phyloP scores from a whole-genome alignment of 2,113 vertebrate genomes.

The Thunnus maccoyii region DNA sequence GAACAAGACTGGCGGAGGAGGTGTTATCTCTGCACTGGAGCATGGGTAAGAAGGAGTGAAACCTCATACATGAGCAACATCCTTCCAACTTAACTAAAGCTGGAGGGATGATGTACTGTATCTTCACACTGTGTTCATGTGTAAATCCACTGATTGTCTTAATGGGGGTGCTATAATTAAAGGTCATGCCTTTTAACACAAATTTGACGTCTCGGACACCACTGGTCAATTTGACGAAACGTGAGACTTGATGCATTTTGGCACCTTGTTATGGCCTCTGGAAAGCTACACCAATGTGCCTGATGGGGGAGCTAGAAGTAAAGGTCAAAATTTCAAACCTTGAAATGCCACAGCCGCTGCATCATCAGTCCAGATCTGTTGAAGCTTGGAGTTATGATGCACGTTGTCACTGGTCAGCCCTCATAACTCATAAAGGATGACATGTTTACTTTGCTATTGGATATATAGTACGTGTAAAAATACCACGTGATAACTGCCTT shows the following conservation, averaged over 20 bases:
- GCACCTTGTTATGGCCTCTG: conserved; percentile 45
- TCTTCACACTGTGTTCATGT: conserved; percentile 23
- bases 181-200: conserved; percentile 59
- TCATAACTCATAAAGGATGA: background rate
- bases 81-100: conserved; percentile 18
- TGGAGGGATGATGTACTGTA: background rate
- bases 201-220: conserved; percentile 15
- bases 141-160: conserved; percentile 16
- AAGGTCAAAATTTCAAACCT: conserved; percentile 47
- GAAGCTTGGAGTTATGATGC: background rate
- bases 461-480: background rate
- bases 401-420: background rate
- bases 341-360: conserved; percentile 10
- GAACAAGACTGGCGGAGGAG: conserved; percentile 82
- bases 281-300: conserved; percentile 31
- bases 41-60: conserved; percentile 72
- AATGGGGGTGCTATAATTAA: conserved; percentile 49
- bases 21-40: conserved; percentile 69
- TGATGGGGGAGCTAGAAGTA: conserved; percentile 31
- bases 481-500: background rate
- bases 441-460: conserved; percentile 12
- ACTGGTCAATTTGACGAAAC: background rate
- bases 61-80: background rate
- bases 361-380: conserved; percentile 10
- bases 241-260: conserved; percentile 51